A percentile compares a stretch with the other conserved stretches of the same genome.
Conservation (phyloP, 2,113 vertebrate genomes). For the Pterocles burchelli region DNA sequence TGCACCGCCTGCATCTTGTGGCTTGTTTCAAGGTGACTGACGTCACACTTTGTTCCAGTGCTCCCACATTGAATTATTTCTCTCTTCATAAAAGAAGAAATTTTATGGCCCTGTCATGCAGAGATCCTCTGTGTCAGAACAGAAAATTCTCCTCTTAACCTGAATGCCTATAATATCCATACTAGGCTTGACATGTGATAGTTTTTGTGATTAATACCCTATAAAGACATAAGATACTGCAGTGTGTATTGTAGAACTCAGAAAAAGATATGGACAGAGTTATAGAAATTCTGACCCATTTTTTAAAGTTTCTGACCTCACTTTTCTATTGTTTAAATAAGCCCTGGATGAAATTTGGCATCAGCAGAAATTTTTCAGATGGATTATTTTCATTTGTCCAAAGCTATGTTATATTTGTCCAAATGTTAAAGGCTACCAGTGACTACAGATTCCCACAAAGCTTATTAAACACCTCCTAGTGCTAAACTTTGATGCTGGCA, state of each 20-base stretch:
- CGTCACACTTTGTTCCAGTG: accelerated
- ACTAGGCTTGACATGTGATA: background rate
- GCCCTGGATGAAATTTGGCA: background rate
- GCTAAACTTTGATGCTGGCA: background rate
- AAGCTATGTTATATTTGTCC: background rate
- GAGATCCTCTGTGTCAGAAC: background rate
- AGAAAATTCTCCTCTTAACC: conserved; percentile 43
- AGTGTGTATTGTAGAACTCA: background rate
- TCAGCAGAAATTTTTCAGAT: conserved; percentile 21
- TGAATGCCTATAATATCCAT: background rate
- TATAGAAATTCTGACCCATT: background rate
- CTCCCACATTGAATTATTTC: background rate
- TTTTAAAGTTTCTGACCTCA: background rate
- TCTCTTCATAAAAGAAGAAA: background rate
- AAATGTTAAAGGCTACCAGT: background rate
- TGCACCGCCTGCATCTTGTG: background rate
- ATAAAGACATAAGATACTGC: background rate
- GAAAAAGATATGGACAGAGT: background rate
- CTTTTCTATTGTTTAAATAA: conserved; percentile 13
- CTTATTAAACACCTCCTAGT: background rate
- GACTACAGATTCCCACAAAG: background rate
- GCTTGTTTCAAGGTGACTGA: background rate
- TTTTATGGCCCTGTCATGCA: background rate
- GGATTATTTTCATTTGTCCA: conserved; percentile 31
- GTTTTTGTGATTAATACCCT: conserved; percentile 21